Percentiles rank a stretch among this genome's conserved stretches.
Conservation (phyloP, 1,140 invertebrate species). For the Drosophila lacertosa region DNA sequence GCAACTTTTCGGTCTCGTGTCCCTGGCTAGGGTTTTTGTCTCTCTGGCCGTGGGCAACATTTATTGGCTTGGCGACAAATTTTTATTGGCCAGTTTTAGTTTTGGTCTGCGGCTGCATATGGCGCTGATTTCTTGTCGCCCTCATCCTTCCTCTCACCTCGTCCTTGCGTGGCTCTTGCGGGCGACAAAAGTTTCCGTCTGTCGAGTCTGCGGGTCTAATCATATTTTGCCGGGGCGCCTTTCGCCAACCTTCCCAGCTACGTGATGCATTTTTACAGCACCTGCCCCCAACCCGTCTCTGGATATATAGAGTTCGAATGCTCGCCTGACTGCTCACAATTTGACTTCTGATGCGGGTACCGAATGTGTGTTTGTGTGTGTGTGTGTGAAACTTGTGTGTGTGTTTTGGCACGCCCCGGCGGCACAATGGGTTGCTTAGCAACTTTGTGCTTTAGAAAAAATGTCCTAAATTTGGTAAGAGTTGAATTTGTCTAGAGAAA, state of each 20-base stretch:
- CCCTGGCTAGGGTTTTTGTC: constrained; percentile 17
- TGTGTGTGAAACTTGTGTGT: constrained; percentile 14
- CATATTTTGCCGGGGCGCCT: constrained; percentile 66
- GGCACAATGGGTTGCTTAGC: constrained; percentile 51
- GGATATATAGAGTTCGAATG: constrained; percentile 50
- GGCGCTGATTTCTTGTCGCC: constrained; percentile 54
- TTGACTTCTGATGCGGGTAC: constrained; percentile 73
- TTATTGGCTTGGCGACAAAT: constrained; percentile 78
- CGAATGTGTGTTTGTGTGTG: not conserved
- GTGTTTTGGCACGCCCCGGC: constrained; percentile 41
- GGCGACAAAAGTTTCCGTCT: constrained; percentile 55
- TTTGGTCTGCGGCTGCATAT: constrained; percentile 51
- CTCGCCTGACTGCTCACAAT: constrained; percentile 61
- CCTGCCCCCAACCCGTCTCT: constrained; percentile 38
- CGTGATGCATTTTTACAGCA: constrained; percentile 72
- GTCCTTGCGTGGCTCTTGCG: not conserved
- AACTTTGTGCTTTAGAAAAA: constrained; percentile 43
- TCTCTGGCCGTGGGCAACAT: constrained; percentile 45
- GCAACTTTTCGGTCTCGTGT: not conserved
- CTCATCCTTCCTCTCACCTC: not conserved
- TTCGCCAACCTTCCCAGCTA: constrained; percentile 59
- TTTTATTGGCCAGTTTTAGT: constrained; percentile 73
- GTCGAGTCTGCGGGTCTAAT: constrained; percentile 65
- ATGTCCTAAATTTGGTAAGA: constrained; percentile 9
- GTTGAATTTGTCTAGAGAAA: too few species aligned